A percentile compares a stretch with the other conserved stretches of the same genome.
Evolutionary conservation across 37 sponge, comb jelly and placozoan species (phyloP).

Genomic region (Aplysina aerophoba): DNA sequence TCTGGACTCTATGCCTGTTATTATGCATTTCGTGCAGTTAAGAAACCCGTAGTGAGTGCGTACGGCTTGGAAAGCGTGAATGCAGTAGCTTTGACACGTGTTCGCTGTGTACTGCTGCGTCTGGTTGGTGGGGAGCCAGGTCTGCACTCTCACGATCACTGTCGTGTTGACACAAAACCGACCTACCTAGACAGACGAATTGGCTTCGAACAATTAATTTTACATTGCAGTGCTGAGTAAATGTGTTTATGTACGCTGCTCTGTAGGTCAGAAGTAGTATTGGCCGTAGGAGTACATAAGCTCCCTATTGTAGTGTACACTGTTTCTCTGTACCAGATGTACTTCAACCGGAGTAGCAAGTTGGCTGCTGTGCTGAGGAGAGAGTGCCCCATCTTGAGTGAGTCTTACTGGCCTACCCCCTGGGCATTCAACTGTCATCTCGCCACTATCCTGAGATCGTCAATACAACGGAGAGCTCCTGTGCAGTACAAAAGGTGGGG

Average conservation of each 20-base stretch:
- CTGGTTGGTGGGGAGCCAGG: no score
- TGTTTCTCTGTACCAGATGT: not conserved
- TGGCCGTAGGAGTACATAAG: not conserved
- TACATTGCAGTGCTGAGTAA: no score
- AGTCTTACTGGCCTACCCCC: conserved; percentile 62
- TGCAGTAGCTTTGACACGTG: no score
- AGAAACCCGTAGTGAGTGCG: not conserved
- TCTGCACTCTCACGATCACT: no score
- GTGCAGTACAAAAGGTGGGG: conserved; percentile 63
- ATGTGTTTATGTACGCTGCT: no score
- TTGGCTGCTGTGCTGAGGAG: not conserved
- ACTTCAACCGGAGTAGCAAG: not conserved
- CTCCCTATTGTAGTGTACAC: no score
- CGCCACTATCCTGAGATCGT: conserved; percentile 48
- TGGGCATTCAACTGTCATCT: conserved; percentile 70
- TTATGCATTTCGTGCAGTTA: not conserved
- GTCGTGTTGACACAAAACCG: no score
- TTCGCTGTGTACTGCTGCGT: no score
- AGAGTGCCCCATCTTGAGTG: conserved; percentile 39
- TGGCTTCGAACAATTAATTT: no score
- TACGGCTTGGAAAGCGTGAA: no score
- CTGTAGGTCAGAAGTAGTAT: no score
- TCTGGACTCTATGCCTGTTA: not conserved
- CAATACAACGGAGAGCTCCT: conserved; percentile 32
- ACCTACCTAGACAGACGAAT: no score